Evolutionary conservation across 2,888 invertebrate genomes (phyloP).

Genomic region (Meiosimyza decipiens): DNA sequence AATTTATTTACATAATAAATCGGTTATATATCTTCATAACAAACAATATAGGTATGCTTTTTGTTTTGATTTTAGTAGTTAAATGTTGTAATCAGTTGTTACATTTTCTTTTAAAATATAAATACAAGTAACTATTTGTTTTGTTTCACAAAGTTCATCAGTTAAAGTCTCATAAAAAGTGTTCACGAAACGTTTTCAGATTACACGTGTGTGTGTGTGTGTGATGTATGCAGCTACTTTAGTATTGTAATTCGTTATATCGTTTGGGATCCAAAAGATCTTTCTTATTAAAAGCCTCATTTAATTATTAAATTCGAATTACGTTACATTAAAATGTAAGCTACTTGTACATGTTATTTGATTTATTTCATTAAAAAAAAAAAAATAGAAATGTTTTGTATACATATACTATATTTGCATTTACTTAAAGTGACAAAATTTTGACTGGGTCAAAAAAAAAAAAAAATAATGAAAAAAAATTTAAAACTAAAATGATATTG

Average conservation of each 20-base stretch:
- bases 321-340: too few species aligned
- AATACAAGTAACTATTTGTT: conserved; percentile 14
- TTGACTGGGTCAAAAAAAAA: conserved; percentile 31
- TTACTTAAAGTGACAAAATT: conserved; percentile 20
- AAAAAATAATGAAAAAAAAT: not conserved
- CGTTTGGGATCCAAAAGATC: too few species aligned
- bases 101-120: conserved; percentile 21
- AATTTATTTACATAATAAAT: conserved; percentile 34
- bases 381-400: not conserved
- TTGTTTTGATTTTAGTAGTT: conserved; percentile 15
- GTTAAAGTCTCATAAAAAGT: too few species aligned
- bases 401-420: conserved; percentile 18
- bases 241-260: too few species aligned
- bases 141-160: not conserved
- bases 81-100: conserved; percentile 16
- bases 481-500: too few species aligned
- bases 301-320: too few species aligned
- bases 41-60: conserved; percentile 18
- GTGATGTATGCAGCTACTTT: too few species aligned
- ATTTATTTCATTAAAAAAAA: too few species aligned
- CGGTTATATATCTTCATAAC: conserved; percentile 30
- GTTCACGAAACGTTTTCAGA: too few species aligned
- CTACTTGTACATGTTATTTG: too few species aligned
- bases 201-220: too few species aligned
- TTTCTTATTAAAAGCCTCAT: too few species aligned